Evolutionary conservation across 2,113 vertebrate genomes (phyloP).

Genomic region (Melanocharis versteri): DNA sequence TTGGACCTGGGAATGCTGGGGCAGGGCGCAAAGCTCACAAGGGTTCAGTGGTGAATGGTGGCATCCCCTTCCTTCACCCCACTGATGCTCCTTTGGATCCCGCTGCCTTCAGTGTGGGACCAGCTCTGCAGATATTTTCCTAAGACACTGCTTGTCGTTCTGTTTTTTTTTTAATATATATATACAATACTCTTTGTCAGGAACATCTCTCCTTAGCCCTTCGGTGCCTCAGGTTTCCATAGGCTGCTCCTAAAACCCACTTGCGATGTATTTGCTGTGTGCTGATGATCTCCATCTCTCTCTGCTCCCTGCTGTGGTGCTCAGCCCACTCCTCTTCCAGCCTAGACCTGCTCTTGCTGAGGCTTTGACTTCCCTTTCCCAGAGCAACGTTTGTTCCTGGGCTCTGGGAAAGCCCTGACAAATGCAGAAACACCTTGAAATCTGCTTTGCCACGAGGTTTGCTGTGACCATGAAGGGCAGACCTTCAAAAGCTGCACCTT

Average conservation of each 20-base stretch:
- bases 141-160: not conserved
- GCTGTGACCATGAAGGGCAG: not conserved
- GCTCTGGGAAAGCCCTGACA: not conserved
- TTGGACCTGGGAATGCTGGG: not conserved
- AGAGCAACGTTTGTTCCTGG: accelerated
- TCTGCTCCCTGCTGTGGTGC: not conserved
- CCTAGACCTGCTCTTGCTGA: not conserved
- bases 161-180: not conserved
- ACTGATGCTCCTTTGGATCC: not conserved
- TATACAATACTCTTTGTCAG: not conserved
- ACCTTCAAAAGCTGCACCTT: not conserved
- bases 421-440: not conserved
- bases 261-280: not conserved
- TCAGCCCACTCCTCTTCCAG: not conserved
- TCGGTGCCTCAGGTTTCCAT: not conserved
- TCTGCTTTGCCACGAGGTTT: not conserved
- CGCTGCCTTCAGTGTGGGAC: not conserved
- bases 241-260: not conserved
- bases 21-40: not conserved
- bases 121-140: not conserved
- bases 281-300: not conserved
- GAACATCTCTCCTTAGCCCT: not conserved
- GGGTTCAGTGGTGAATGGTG: not conserved
- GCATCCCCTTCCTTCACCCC: not conserved
- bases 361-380: not conserved